phyloP scores from a whole-genome alignment of 2,797 vertebrate species.

The Peromyscus eremicus region DNA sequence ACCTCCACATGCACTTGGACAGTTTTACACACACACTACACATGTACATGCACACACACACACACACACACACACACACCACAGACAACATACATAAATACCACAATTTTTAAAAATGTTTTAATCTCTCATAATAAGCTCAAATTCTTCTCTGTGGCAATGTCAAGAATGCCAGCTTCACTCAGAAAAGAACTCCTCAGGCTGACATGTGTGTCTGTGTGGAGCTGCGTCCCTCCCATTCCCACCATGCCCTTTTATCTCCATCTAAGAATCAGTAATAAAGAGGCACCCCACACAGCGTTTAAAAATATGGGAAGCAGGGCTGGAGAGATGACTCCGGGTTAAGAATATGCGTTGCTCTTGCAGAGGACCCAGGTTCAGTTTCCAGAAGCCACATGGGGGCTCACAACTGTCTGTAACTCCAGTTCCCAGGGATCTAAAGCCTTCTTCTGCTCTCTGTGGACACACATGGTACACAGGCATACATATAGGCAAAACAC shows the following conservation, averaged over 20 bases:
- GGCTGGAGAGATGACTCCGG: not conserved
- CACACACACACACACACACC: not conserved
- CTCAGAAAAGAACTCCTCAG: not conserved
- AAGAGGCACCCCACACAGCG: not conserved
- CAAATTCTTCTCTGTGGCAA: not conserved
- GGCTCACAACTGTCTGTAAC: not conserved
- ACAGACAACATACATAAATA: not conserved
- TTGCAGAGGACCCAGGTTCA: not conserved
- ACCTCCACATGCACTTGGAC: not conserved
- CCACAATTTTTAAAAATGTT: not conserved
- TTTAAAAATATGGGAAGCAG: not conserved
- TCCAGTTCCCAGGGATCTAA: not conserved
- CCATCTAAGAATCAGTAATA: slow-evolving; percentile 1
- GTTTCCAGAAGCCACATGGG: not conserved
- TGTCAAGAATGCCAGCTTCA: not conserved
- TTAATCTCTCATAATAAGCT: not conserved
- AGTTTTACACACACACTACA: not conserved
- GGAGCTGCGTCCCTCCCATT: not conserved
- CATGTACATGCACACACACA: not conserved
- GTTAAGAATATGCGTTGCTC: not conserved
- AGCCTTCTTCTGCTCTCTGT: not conserved
- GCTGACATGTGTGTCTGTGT: not conserved
- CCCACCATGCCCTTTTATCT: not conserved
- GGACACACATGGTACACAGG: not conserved
- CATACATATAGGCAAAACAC: not conserved